Percentiles rank a stretch among this genome's conserved stretches.
These are phyloP conservation scores for Euplagia quadripunctaria DNA, from an alignment of 2,888 invertebrate genomes.

Conservation along the genomic window DNA sequence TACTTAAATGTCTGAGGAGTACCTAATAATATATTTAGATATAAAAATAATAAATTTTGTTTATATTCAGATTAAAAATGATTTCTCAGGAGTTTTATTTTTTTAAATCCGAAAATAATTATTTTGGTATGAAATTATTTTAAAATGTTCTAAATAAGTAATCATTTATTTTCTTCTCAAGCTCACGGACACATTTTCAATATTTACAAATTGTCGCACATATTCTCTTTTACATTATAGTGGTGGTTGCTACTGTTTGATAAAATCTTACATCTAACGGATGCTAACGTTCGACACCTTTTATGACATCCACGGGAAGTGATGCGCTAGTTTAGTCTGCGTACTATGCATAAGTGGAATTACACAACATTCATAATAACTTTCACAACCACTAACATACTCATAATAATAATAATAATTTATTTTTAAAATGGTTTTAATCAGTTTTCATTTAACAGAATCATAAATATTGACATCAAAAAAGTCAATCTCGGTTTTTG, in stretches of 20 bases:
- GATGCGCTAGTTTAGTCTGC: constrained; percentile 21
- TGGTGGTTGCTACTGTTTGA: not conserved
- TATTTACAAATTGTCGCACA: constrained; percentile 12
- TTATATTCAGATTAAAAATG: too few species aligned
- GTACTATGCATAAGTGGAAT: constrained; percentile 12
- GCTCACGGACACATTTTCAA: too few species aligned
- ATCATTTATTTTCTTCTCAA: too few species aligned
- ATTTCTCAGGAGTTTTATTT: too few species aligned
- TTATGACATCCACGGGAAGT: constrained; percentile 19
- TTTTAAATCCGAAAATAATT: too few species aligned
- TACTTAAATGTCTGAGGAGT: too few species aligned
- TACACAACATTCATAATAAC: not conserved
- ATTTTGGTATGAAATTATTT: too few species aligned
- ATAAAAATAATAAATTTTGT: too few species aligned
- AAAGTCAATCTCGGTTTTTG: not conserved
- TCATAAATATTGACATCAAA: constrained; percentile 3
- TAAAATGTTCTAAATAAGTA: too few species aligned
- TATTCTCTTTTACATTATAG: not conserved
- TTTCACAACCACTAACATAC: not conserved
- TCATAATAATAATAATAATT: not conserved
- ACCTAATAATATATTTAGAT: too few species aligned
- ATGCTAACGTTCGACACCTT: constrained; percentile 18
- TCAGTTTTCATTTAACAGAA: not conserved
- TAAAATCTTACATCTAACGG: constrained; percentile 16
- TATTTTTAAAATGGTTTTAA: not conserved